Evolutionary conservation across 2,888 invertebrate genomes (phyloP).

Genomic region (Spodoptera picta): DNA sequence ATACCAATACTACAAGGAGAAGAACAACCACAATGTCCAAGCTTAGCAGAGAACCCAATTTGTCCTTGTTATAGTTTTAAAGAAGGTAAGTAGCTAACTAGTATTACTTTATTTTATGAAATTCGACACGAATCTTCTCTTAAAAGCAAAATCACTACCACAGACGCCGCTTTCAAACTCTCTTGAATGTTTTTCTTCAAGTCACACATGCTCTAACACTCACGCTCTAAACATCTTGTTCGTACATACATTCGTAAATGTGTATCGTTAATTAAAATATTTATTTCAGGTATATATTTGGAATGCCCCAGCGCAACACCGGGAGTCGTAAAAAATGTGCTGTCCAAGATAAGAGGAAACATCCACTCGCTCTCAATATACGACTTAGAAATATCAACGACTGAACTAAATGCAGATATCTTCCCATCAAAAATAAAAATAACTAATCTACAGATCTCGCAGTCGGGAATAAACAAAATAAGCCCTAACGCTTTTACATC

Average conservation of each 20-base stretch:
- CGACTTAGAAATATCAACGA: constrained; percentile 94
- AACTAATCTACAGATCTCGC: constrained; percentile 93
- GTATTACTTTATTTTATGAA: no score
- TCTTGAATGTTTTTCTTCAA: no score
- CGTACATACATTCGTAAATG: neutral
- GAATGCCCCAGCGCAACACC: constrained; percentile 96
- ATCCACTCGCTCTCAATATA: constrained; percentile 96
- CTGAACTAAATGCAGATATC: constrained; percentile 92
- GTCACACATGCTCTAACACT: no score
- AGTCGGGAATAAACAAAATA: constrained; percentile 92
- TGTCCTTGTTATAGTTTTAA: constrained; percentile 98
- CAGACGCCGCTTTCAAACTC: no score
- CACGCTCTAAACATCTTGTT: no score
- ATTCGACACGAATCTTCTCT: no score
- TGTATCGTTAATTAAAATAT: constrained; percentile 31
- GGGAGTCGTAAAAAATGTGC: constrained; percentile 91
- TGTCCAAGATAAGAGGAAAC: constrained; percentile 91
- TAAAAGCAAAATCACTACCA: no score
- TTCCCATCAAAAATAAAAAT: constrained; percentile 92
- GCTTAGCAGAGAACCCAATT: constrained; percentile 92
- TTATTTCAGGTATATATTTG: constrained; percentile 92
- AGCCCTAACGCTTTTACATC: constrained; percentile 91
- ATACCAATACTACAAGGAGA: constrained; percentile 87
- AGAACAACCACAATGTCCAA: constrained; percentile 91
- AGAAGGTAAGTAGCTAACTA: constrained; percentile 89